Conservation (phyloP, 2,113 vertebrate genomes). For the Equus quagga region DNA sequence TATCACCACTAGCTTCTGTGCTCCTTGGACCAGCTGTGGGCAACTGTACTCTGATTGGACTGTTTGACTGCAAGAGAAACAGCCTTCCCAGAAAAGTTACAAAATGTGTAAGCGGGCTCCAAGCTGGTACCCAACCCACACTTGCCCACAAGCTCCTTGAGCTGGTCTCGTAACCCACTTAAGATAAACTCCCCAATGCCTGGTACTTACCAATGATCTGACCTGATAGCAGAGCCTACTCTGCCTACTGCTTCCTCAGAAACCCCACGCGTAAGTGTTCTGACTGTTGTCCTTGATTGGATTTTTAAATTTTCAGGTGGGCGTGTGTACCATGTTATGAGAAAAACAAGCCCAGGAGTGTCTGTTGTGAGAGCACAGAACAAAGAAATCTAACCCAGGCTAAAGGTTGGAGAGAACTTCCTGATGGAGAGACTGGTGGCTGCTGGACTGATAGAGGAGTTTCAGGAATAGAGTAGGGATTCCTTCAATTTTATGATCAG, state of each 20-base stretch:
- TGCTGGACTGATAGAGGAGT: not conserved
- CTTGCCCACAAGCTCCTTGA: not conserved
- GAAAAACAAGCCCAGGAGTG: not conserved
- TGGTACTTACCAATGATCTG: not conserved
- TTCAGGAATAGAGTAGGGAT: no score
- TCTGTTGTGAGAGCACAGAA: rapidly evolving
- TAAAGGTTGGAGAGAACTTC: not conserved
- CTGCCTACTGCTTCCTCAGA: not conserved
- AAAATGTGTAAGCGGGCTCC: not conserved
- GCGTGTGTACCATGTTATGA: not conserved
- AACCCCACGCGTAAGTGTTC: not conserved
- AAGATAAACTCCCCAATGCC: not conserved
- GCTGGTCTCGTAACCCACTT: not conserved
- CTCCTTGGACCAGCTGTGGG: not conserved
- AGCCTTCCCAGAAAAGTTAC: not conserved
- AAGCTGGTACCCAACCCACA: not conserved
- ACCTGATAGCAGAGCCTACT: not conserved
- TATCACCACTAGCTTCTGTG: not conserved
- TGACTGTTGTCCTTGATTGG: not conserved
- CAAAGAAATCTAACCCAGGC: not conserved
- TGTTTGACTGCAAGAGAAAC: not conserved
- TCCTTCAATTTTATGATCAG: not conserved
- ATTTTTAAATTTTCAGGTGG: not conserved
- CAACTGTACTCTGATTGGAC: not conserved
- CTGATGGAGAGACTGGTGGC: not conserved